Conservation (phyloP, 2,888 invertebrate genomes). For the Azorinus chamasolen region DNA sequence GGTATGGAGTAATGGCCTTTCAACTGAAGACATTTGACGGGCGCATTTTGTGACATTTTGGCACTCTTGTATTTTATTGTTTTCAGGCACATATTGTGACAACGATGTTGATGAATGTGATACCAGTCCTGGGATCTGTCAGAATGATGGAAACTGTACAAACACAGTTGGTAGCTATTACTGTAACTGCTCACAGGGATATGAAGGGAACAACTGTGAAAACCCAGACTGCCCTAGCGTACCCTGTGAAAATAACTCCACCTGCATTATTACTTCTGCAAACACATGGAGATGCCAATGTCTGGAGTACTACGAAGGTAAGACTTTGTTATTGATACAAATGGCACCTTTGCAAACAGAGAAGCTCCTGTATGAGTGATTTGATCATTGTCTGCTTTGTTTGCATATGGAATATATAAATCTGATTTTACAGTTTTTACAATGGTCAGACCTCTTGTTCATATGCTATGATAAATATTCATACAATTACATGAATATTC, state of each 20-base stretch:
- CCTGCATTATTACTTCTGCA: neutral
- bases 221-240: slow-evolving; percentile 67
- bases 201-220: slow-evolving; percentile 72
- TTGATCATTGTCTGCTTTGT: too few relatives aligned
- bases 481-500: too few relatives aligned
- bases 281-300: slow-evolving; percentile 66
- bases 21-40: too few relatives aligned
- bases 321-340: too few relatives aligned
- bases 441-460: too few relatives aligned
- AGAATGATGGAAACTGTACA: slow-evolving; percentile 88
- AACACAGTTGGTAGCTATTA: slow-evolving; percentile 82
- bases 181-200: slow-evolving; percentile 79
- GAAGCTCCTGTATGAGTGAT: too few relatives aligned
- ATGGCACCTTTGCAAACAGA: too few relatives aligned
- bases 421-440: too few relatives aligned
- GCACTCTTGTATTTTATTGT: slow-evolving; percentile 30
- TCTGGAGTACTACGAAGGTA: slow-evolving; percentile 71
- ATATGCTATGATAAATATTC: too few relatives aligned
- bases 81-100: slow-evolving; percentile 64
- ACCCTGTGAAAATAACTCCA: slow-evolving; percentile 67
- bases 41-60: too few relatives aligned
- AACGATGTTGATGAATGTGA: slow-evolving; percentile 65
- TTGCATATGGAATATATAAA: too few relatives aligned
- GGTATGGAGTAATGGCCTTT: too few relatives aligned
- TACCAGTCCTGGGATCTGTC: slow-evolving; percentile 84